Conservation (phyloP, 2,113 vertebrate genomes). For the Salvelinus sp. region DNA sequence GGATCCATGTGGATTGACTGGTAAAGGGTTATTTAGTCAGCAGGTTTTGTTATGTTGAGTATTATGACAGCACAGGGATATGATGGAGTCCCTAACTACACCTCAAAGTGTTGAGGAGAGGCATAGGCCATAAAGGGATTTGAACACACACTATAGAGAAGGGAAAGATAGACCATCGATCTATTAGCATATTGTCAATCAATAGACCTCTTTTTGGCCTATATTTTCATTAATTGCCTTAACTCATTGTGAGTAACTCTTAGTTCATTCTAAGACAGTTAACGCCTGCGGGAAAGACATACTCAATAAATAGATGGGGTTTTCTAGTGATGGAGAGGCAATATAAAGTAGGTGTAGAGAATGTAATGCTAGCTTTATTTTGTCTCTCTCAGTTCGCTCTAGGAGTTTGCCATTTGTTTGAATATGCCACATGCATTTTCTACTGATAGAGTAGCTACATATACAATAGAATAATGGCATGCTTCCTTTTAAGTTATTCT, state of each 20-base stretch:
- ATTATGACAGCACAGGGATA: constrained; percentile 32
- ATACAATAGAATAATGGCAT: no score
- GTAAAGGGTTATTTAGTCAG: constrained; percentile 36
- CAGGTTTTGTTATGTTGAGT: constrained; percentile 27
- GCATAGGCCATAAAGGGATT: constrained; percentile 6
- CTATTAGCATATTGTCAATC: background rate
- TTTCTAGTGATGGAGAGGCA: constrained; percentile 26
- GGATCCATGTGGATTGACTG: constrained; percentile 29
- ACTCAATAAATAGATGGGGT: constrained; percentile 30
- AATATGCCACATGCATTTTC: no score
- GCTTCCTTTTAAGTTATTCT: no score
- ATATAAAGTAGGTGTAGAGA: constrained; percentile 40
- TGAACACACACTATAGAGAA: background rate
- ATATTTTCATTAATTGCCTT: constrained; percentile 73
- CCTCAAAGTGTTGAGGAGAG: constrained; percentile 9
- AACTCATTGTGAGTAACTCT: constrained; percentile 51
- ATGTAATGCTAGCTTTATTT: constrained; percentile 81
- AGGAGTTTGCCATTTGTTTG: constrained; percentile 62
- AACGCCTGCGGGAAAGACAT: constrained; percentile 16
- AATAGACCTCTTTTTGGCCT: background rate
- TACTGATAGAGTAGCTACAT: no score
- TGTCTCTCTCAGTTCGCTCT: constrained; percentile 57
- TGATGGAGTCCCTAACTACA: constrained; percentile 5
- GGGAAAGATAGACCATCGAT: background rate
- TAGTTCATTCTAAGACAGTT: constrained; percentile 24